These are phyloP conservation scores for Carassius gibelio DNA, from an alignment of 2,113 vertebrate genomes.

Conservation along the genomic window DNA sequence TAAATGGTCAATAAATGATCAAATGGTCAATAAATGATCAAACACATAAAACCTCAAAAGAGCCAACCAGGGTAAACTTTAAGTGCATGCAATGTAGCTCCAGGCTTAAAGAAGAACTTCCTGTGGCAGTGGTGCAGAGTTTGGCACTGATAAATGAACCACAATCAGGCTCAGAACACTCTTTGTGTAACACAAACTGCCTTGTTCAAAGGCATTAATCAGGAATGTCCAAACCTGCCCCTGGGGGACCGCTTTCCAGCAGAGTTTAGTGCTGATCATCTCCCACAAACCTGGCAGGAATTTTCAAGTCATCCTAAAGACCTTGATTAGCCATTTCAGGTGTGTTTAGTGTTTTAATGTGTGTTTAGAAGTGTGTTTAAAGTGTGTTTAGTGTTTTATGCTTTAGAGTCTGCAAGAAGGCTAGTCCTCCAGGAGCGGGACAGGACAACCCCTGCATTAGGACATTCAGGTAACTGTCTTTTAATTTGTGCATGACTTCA, in stretches of 20 bases:
- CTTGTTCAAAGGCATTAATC: constrained; percentile 31
- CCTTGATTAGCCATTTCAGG: not conserved
- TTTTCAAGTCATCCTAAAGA: not conserved
- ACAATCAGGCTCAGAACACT: not conserved
- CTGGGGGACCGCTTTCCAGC: not conserved
- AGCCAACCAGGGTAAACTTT: not conserved
- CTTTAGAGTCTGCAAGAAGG: not conserved
- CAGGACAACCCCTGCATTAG: constrained; percentile 11
- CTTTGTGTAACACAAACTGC: constrained; percentile 15
- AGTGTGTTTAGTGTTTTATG: not conserved
- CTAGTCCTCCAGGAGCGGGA: not conserved
- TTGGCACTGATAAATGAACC: constrained; percentile 52
- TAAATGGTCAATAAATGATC: constrained; percentile 9
- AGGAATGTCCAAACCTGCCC: not conserved
- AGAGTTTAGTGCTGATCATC: not conserved
- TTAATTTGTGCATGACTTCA: constrained; percentile 64
- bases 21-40: constrained; percentile 13
- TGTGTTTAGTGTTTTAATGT: not conserved
- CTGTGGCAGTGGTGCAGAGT: constrained; percentile 44
- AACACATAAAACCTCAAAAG: not conserved
- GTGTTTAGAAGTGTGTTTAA: too few species aligned
- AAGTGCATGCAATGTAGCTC: constrained; percentile 44
- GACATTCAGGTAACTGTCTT: constrained; percentile 40
- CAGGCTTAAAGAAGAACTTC: constrained; percentile 29
- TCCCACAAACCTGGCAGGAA: constrained; percentile 7